Percentiles rank a stretch among this genome's conserved stretches.
Conservation (phyloP, 2,888 invertebrate genomes). For the Agrochola lychnidis region DNA sequence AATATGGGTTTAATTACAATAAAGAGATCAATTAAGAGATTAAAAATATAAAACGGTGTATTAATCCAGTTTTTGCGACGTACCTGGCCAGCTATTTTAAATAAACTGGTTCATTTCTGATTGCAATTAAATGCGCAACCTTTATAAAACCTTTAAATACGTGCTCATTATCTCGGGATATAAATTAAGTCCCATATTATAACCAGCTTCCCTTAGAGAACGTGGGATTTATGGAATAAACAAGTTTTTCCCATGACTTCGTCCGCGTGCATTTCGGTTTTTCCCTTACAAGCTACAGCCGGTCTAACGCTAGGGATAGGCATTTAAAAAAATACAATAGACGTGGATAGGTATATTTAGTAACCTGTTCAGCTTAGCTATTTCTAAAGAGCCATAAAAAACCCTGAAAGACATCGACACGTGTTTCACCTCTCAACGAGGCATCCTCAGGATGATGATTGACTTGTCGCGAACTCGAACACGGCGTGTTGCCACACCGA, state of each 20-base stretch:
- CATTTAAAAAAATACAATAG: too few species aligned
- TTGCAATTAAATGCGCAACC: conserved; percentile 39
- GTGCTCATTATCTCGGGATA: conserved; percentile 28
- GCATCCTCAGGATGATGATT: too few species aligned
- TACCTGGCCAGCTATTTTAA: conserved; percentile 4
- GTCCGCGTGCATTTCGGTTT: not conserved
- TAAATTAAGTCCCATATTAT: conserved; percentile 6
- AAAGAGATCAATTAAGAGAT: conserved; percentile 10
- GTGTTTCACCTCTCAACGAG: too few species aligned
- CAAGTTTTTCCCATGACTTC: not conserved
- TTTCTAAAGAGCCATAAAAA: too few species aligned
- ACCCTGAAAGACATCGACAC: too few species aligned
- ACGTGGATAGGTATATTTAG: too few species aligned
- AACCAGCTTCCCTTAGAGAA: not conserved
- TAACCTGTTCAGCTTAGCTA: too few species aligned
- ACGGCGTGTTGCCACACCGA: too few species aligned
- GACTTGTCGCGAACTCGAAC: too few species aligned
- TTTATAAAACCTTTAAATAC: conserved; percentile 29
- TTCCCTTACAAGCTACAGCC: not conserved
- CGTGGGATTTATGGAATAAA: not conserved
- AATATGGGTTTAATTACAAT: conserved; percentile 30
- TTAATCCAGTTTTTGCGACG: conserved; percentile 36
- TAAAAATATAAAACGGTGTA: conserved; percentile 16
- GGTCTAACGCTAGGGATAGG: too few species aligned
- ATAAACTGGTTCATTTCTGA: conserved; percentile 32